Evolutionary conservation across 2,113 vertebrate genomes (phyloP), one percentile per base, ranked within the genome.

Genomic region (Gymnocephalus cernua): DNA sequence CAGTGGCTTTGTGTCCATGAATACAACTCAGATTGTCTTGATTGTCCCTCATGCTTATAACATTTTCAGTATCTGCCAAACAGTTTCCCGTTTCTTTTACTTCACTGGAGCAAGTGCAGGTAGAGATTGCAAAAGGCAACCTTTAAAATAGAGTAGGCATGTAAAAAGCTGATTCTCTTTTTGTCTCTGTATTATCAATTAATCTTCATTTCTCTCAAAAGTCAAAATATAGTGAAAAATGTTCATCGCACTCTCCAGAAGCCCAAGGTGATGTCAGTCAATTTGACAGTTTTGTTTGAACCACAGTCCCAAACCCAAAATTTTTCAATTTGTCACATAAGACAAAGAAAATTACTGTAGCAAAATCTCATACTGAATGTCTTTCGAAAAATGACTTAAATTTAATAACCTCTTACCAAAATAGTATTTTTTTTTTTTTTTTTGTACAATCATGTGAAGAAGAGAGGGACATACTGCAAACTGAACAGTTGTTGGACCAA

Each of bases 41-140:
- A 73, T 71, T 74, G 61, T 74, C 32, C 65, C 11, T 58, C 41
- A 10, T 23, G 25, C 32, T 25, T 64, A 27, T 41, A 45, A 81
- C n/a, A 25, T 79, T 72, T 69, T 63, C 50, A 53, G 19, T 25
- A 13, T 58, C 73, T 66, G 35, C 32, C 7, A 23, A 53, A 62
- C 6, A 7, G 25, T n/a, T 71, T 57, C 19, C 15, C 3, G 18
- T 45, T 76, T 1, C 16, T 64, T 80, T 35, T 50, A 8, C 19
- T 61, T 19, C 35, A 14, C 18, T 2, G 2, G n/a, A 16, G 16
- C 14, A 19, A 27, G 16, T 32, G 0, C 11, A 19, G 14, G 29
- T 23, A 47, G 47, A 19, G n/a, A 78, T 50, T 9, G 10, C 27
- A 41, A 61, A 38, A 65, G 35, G 18, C 29, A 66, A 35, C 54